phyloP scores from a whole-genome alignment of 2,888 invertebrate genomes.

The Andrena flavipes region DNA sequence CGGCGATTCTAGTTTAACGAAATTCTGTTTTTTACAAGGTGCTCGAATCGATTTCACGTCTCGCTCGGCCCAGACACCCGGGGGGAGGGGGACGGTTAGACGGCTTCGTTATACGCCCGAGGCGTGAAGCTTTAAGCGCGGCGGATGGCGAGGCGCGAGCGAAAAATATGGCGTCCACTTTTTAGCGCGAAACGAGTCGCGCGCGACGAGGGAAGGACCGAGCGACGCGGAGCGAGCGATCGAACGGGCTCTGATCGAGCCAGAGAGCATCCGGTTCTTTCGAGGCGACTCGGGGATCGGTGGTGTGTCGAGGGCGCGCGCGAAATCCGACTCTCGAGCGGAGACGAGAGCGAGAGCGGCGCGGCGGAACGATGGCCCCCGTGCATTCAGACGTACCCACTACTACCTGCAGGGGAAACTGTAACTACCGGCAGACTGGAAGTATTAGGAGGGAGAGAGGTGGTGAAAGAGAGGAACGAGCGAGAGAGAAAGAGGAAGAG shows the following conservation, averaged over 20 bases:
- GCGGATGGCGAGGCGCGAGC: neutral
- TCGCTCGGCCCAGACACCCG: neutral
- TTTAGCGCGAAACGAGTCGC: conserved; percentile 28
- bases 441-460: conserved; percentile 63
- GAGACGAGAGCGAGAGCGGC: conserved; percentile 81
- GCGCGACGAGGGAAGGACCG: conserved; percentile 34
- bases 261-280: conserved; percentile 30
- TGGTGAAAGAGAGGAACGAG: conserved; percentile 2
- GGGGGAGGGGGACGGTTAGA: neutral
- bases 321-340: conserved; percentile 57
- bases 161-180: conserved; percentile 31
- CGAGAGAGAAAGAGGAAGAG: conserved; percentile 40
- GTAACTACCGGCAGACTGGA: conserved; percentile 80
- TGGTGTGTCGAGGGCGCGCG: conserved; percentile 44
- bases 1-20: too few relatives aligned
- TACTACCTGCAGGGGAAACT: conserved; percentile 77
- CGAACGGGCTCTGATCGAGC: conserved; percentile 9
- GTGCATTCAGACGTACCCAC: conserved; percentile 78
- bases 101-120: neutral
- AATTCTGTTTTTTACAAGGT: too few relatives aligned
- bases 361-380: conserved; percentile 62
- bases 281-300: neutral
- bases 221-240: conserved; percentile 8
- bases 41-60: too few relatives aligned
- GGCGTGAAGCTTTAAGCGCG: neutral